Base-by-base conservation (phyloP, 2,113 vertebrate species). In the Pandion haliaetus region DNA sequence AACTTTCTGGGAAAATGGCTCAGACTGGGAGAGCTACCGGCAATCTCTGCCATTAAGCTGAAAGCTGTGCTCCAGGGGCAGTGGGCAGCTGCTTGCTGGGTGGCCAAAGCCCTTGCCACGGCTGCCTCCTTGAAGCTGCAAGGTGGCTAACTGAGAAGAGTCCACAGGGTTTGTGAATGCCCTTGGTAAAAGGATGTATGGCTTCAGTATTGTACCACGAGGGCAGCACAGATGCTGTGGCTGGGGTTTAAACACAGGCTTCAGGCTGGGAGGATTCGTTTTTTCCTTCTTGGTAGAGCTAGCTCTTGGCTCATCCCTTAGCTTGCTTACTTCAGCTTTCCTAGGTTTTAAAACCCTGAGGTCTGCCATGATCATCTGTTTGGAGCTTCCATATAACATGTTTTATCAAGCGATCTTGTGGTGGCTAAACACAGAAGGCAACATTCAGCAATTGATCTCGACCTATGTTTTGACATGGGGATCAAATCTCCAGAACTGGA, bases 31-130 rank as follows among this genome's bases (percentile, higher is more conserved):
- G 8, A 62, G 52, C 45, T 40, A 10, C 17, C 1, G 0, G 10
- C 1, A 5, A 3, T 9, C 25, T 16, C 49, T 28, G 29, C 15
- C 2, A 0, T 8, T 12, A 36, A 36, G 12, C 21, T 21, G 38
- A 40, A 42, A 59, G 31, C 29, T 20, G 29, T 32, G 50, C 29
- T 81, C 42, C 4, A 54, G 26, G 14, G 32, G 16, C 5, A 12
- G 28, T 1, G 5, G 50, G 34, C 34, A 54, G 12, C 38, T 24
- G 32, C 31, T 19, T 14, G 40, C 29, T 31, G 32, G 23, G 28
- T 34, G 21, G 47, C 8, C 0, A 0, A 73, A 73, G 23, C 20
- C 19, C n/a, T 54, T 61, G n/a, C 67, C 40, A 36, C 0, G 3
- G 40, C 18, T 2, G 1, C 9, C 28, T 20, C 14, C 47, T 17